Base-by-base conservation (phyloP, 2,113 vertebrate genomes). In the Galeopterus variegatus region DNA sequence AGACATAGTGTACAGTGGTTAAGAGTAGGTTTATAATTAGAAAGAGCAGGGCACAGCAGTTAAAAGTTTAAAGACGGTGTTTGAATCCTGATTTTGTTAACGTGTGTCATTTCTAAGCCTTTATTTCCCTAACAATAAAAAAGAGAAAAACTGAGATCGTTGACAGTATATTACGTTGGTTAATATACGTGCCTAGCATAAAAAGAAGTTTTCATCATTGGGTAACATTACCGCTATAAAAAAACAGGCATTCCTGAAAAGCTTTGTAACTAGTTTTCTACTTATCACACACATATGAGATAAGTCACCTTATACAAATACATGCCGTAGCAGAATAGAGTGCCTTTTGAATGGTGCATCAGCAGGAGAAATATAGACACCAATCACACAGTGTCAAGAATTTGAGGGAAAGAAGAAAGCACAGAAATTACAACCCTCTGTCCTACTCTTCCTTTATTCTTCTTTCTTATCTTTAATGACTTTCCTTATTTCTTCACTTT, bases 111-210 rank as follows among this genome's bases (percentile, higher is more conserved):
- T 23, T n/a, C 15, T 33, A 81, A 92, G 23, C 33, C 60, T 89
- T 86, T 62, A 72, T 94, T 77, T 93, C 36, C 69, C 54, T 76
- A 23, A 58, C 58, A 87, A 33, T 79, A 67, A 92, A 87, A 72
- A 5, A 52, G 60, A 83, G 41, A 52, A 54, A 81, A 93, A 75
- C 45, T 52, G 54, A 94, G 36, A 33, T 56, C 31, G 5, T 45
- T 76, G 50, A 58, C 36, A 72, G 19, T 14, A 31, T 64, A 76
- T 82, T 86, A 92, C 45, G 33, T 36, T 67, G 41, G 14, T 73
- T 90, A 67, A 33, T 82, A 31, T 70, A 13, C 64, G 2, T 75
- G 36, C 60, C 73, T 52, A 73, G 23, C 23, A 41, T n/a, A 58
- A 64, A 75, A 31, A 33, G 23, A 23, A n/a, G 10, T 50, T 89